These are phyloP conservation scores for Patella depressa DNA, from an alignment of 2,888 invertebrate genomes.

Conservation along the genomic window DNA sequence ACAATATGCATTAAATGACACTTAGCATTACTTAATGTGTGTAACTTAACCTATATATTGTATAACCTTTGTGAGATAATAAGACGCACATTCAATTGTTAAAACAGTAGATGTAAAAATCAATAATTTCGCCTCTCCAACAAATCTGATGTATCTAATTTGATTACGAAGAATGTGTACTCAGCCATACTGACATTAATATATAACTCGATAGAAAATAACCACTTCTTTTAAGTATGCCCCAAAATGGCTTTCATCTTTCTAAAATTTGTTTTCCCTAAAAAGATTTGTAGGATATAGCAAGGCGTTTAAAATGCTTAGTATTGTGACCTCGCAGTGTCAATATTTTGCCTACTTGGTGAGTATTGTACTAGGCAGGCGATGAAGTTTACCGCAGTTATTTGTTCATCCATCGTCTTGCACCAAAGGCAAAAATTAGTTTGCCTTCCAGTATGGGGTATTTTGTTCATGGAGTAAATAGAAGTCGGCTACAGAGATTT, in stretches of 20 bases:
- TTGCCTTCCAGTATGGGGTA: slow-evolving; percentile 18
- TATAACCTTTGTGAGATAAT: too few species aligned
- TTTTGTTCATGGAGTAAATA: slow-evolving; percentile 20
- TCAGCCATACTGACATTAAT: too few species aligned
- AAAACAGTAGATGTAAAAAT: background rate
- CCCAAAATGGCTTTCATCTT: background rate
- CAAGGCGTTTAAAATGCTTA: slow-evolving; percentile 1
- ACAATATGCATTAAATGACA: too few species aligned
- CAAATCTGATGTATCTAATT: slow-evolving; percentile 2
- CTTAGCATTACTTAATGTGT: too few species aligned
- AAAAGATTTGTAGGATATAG: background rate
- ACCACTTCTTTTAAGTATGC: too few species aligned
- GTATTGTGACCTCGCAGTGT: background rate
- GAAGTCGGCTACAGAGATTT: slow-evolving; percentile 10
- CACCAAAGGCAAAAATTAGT: slow-evolving; percentile 25
- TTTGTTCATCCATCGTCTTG: slow-evolving; percentile 18
- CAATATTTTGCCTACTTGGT: background rate
- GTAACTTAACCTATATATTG: too few species aligned
- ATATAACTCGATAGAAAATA: too few species aligned
- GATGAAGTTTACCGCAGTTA: background rate
- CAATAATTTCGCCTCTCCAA: background rate
- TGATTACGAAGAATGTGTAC: background rate
- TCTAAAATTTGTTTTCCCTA: background rate
- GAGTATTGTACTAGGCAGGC: background rate
- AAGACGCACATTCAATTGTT: too few species aligned